phyloP scores from a whole-genome alignment of 2,888 invertebrate genomes.

The Caenorhabditis sp. region DNA sequence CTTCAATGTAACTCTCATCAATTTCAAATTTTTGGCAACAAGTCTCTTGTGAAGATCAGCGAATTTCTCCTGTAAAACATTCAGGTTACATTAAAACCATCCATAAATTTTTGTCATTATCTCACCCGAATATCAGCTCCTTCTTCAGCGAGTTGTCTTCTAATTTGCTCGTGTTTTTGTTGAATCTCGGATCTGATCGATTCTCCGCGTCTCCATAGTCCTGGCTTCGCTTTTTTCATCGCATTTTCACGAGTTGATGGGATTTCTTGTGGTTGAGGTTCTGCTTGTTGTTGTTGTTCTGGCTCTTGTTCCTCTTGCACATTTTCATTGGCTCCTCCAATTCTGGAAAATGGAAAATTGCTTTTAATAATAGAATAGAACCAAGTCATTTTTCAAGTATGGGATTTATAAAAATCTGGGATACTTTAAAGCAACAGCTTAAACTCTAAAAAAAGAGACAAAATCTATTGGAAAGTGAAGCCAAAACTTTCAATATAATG shows the following conservation, averaged over 20 bases:
- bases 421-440: too few species aligned
- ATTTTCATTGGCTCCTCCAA: neutral
- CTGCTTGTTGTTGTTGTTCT: slow-evolving; percentile 14
- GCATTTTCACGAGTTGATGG: slow-evolving; percentile 23
- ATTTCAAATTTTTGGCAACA: slow-evolving; percentile 33
- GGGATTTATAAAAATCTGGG: too few species aligned
- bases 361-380: neutral
- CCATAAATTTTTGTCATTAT: neutral
- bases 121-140: slow-evolving; percentile 20
- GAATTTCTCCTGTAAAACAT: slow-evolving; percentile 37
- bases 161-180: slow-evolving; percentile 28
- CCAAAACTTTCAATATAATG: too few species aligned
- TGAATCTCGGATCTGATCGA: slow-evolving; percentile 28
- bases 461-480: too few species aligned
- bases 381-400: neutral
- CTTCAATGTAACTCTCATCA: slow-evolving; percentile 4
- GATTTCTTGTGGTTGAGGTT: slow-evolving; percentile 13
- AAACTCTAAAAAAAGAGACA: too few species aligned
- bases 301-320: neutral
- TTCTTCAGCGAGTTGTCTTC: slow-evolving; percentile 17
- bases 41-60: slow-evolving; percentile 37
- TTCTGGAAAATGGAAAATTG: neutral
- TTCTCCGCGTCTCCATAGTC: slow-evolving; percentile 31
- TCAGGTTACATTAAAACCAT: neutral
- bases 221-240: slow-evolving; percentile 36